Evolutionary conservation across 2,888 invertebrate species (phyloP).

Genomic region (Pherbina coryleti): DNA sequence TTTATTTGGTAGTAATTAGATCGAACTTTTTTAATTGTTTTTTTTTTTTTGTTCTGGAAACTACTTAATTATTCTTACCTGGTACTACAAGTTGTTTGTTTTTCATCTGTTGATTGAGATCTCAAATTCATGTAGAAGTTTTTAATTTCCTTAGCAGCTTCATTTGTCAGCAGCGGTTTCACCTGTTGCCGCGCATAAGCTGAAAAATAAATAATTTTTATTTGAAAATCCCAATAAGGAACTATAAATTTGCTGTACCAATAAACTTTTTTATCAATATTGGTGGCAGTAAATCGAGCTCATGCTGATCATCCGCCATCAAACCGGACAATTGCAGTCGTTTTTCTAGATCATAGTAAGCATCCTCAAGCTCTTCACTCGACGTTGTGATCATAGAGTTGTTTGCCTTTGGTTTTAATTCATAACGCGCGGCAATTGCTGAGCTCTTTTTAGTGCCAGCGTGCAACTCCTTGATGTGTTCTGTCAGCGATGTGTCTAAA

Average conservation of each 20-base stretch:
- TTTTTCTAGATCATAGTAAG: constrained; percentile 68
- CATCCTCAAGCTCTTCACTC: constrained; percentile 38
- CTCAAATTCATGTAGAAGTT: constrained; percentile 86
- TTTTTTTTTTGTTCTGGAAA: too few species aligned
- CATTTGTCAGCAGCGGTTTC: constrained; percentile 80
- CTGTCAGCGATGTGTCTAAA: constrained; percentile 61
- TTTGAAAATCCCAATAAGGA: not conserved
- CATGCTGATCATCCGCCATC: constrained; percentile 75
- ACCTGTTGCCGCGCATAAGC: constrained; percentile 92
- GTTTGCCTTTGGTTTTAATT: constrained; percentile 67
- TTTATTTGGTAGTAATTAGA: too few species aligned
- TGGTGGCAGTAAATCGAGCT: constrained; percentile 80
- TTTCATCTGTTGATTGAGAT: constrained; percentile 58
- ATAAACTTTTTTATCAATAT: constrained; percentile 89
- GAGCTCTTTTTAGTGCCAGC: constrained; percentile 69
- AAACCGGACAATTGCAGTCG: constrained; percentile 51
- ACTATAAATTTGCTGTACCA: constrained; percentile 45
- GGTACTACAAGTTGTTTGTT: constrained; percentile 83
- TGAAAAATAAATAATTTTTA: constrained; percentile 28
- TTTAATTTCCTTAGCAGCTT: constrained; percentile 80
- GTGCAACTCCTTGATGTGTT: constrained; percentile 85
- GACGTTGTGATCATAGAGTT: constrained; percentile 59
- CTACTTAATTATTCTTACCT: constrained; percentile 59
- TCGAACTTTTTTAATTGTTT: too few species aligned
- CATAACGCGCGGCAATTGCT: constrained; percentile 56